These are phyloP conservation scores for Mesorhabditis sp. DNA, from an alignment of 2,888 invertebrate genomes.

Conservation along the genomic window DNA sequence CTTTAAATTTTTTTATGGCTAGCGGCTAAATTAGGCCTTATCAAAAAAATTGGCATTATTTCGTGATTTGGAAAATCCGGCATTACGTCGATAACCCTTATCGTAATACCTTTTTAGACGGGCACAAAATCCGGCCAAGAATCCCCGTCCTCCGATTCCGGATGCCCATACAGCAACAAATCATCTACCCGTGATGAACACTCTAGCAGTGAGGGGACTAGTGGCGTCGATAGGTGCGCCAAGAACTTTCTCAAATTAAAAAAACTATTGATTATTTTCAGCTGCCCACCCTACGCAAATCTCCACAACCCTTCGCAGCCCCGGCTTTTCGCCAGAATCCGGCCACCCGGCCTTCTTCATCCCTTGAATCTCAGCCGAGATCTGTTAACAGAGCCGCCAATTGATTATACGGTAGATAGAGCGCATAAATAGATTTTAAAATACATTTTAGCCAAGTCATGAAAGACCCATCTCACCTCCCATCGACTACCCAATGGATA, in stretches of 20 bases:
- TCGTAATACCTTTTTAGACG: neutral
- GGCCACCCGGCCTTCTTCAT: slow-evolving; percentile 3
- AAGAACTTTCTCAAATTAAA: neutral
- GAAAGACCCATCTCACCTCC: neutral
- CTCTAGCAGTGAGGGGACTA: neutral
- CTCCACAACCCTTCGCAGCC: neutral
- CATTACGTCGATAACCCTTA: too few relatives aligned
- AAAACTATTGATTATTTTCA: neutral
- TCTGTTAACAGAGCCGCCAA: neutral
- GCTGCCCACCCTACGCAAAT: neutral
- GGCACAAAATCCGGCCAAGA: neutral
- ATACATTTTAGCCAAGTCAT: neutral
- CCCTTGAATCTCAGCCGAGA: neutral
- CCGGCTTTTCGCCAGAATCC: neutral
- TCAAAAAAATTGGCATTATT: too few relatives aligned
- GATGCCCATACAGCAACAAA: slow-evolving; percentile 4
- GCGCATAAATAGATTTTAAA: neutral
- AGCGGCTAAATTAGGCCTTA: too few relatives aligned
- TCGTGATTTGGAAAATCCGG: too few relatives aligned
- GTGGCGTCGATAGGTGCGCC: neutral
- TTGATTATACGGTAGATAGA: slow-evolving; percentile 1
- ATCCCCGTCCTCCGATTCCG: neutral
- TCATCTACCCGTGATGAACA: neutral
- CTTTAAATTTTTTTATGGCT: too few relatives aligned
- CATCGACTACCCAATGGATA: neutral